A percentile compares a stretch with the other conserved stretches of the same genome.
These are phyloP conservation scores for Episyrphus balteatus DNA, from an alignment of 1,140 invertebrate species.

Conservation along the genomic window DNA sequence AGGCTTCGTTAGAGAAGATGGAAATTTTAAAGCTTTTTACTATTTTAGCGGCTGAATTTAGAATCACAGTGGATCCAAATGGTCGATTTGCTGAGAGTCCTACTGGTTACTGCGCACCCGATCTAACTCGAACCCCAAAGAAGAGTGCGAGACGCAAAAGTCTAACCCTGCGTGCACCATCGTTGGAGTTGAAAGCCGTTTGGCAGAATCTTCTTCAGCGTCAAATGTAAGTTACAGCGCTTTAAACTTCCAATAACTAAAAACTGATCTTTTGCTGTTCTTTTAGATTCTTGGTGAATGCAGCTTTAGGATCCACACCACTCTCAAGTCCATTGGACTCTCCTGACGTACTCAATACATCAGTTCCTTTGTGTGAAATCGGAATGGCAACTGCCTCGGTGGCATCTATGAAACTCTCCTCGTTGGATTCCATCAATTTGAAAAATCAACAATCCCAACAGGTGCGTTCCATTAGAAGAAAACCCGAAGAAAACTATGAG, in stretches of 20 bases:
- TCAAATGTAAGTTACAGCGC: slow-evolving; percentile 58
- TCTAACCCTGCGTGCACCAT: slow-evolving; percentile 63
- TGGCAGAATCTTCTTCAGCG: slow-evolving; percentile 80
- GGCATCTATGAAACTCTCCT: slow-evolving; percentile 33
- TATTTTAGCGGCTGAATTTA: slow-evolving; percentile 56
- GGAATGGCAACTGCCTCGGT: slow-evolving; percentile 32
- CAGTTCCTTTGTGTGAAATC: slow-evolving; percentile 33
- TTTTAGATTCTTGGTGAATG: slow-evolving; percentile 50
- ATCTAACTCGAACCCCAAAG: slow-evolving; percentile 44
- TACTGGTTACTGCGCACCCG: slow-evolving; percentile 51
- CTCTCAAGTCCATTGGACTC: slow-evolving; percentile 52
- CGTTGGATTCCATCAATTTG: slow-evolving; percentile 33
- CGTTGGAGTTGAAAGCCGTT: slow-evolving; percentile 70
- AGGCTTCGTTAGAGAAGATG: background rate
- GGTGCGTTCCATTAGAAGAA: slow-evolving; percentile 20
- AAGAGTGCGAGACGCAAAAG: slow-evolving; percentile 52
- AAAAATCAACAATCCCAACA: slow-evolving; percentile 20
- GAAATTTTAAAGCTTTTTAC: slow-evolving; percentile 7
- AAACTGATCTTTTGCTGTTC: background rate
- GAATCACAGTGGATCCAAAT: slow-evolving; percentile 49
- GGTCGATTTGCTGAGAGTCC: slow-evolving; percentile 50
- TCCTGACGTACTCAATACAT: slow-evolving; percentile 38
- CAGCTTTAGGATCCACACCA: slow-evolving; percentile 40
- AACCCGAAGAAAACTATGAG: slow-evolving; percentile 31
- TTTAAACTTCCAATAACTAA: background rate